Evolutionary conservation across 2,888 invertebrate species (phyloP).

Genomic region (Lissonota sp.): DNA sequence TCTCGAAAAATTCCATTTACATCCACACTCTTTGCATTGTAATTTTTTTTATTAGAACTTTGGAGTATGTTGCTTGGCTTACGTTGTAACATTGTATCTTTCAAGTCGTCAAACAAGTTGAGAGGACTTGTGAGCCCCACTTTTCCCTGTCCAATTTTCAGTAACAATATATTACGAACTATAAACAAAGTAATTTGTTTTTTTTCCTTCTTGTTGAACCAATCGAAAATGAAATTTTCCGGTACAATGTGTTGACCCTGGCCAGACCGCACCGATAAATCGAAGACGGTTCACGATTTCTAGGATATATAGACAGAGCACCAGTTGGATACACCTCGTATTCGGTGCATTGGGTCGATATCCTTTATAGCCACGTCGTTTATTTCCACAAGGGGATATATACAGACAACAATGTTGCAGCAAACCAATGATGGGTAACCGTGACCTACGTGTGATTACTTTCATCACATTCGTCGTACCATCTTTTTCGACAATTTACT

Average conservation of each 20-base stretch:
- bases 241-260: conserved; percentile 15
- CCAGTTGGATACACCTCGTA: neutral
- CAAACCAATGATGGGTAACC: conserved; percentile 2
- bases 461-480: conserved; percentile 26
- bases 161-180: too few relatives aligned
- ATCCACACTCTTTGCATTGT: neutral
- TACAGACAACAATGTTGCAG: conserved; percentile 7
- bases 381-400: neutral
- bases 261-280: conserved; percentile 14
- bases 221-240: conserved; percentile 20
- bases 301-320: conserved; percentile 1
- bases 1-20: conserved; percentile 11
- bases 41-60: conserved; percentile 31
- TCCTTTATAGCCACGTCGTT: neutral
- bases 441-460: conserved; percentile 29
- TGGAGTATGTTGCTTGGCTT: neutral
- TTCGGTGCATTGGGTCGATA: neutral
- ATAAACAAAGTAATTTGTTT: conserved; percentile 7
- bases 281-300: conserved; percentile 21
- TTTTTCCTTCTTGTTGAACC: conserved; percentile 24
- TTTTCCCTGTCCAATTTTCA: too few relatives aligned
- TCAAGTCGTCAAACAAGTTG: neutral
- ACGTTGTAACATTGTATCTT: conserved; percentile 12
- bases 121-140: neutral
- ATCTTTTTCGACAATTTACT: conserved; percentile 34